Percentiles rank a stretch among this genome's conserved stretches.
Conservation (phyloP, 2,888 invertebrate species). For the Lochmaea crataegi region DNA sequence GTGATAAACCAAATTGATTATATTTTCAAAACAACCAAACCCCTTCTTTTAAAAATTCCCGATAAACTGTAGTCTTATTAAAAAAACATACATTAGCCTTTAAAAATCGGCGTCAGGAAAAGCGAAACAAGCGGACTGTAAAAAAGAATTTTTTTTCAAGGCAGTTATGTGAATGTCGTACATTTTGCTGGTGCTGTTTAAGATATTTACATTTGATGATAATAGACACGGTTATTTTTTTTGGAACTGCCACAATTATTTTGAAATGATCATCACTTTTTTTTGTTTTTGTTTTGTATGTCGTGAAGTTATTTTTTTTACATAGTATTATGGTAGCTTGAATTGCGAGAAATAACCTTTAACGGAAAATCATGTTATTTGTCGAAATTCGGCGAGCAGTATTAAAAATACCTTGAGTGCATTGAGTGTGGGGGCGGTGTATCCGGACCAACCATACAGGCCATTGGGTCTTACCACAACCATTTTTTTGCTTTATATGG, state of each 20-base stretch:
- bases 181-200: slow-evolving; percentile 4
- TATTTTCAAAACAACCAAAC: no score
- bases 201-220: no score
- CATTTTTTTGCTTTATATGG: slow-evolving; percentile 41
- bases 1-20: not conserved
- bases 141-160: slow-evolving; percentile 2
- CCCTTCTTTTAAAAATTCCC: no score
- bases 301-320: slow-evolving; percentile 19
- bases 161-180: slow-evolving; percentile 5
- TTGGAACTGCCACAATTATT: slow-evolving; percentile 13
- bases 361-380: slow-evolving; percentile 35
- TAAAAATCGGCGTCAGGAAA: not conserved
- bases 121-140: not conserved
- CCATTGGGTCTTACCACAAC: slow-evolving; percentile 57
- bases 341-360: slow-evolving; percentile 26
- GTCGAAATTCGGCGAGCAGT: slow-evolving; percentile 52
- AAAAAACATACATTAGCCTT: no score
- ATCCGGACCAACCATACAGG: slow-evolving; percentile 64
- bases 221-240: no score
- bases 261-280: slow-evolving; percentile 17
- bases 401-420: slow-evolving; percentile 64
- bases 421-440: slow-evolving; percentile 63
- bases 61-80: no score
- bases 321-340: slow-evolving; percentile 35
- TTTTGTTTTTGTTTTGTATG: slow-evolving; percentile 23